Base-by-base conservation (phyloP, 2,797 vertebrate species). In the Melopsittacus undulatus region DNA sequence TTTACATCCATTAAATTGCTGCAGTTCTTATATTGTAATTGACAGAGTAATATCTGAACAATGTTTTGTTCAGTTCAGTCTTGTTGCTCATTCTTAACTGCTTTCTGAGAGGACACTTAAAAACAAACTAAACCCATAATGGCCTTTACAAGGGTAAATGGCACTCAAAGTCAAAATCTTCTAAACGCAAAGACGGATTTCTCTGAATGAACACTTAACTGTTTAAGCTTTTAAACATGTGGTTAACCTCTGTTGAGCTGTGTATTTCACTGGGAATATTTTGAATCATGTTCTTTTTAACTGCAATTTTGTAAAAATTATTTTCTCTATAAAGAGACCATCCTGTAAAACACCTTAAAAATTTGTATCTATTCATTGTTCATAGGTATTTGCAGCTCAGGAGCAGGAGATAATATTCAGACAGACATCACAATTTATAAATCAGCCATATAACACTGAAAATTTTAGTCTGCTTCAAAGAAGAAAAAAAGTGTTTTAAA, bases 61-160 rank as follows among this genome's bases (percentile, higher is more conserved):
- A 84, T 76, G 92, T 90, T 90, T 95, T 93, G 54, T 87, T 93
- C 18, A 34, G 17, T 88, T 6, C 22, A 61, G 15, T 87, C 51
- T 80, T 75, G 62, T 87, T 84, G 10, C 16, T 77, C 23, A 70
- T 62, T 94, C 64, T 84, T 77, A 78, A 23, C 34, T 91, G 24
- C 29, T 87, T 63, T 89, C 61, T 91, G 72, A 42, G 72, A 95
- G 93, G 78, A 52, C 0, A 68, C 67, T 89, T 89, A 36, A 77
- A 89, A 90, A 4, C 14, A 66, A 59, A 76, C n/a, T 66, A 89
- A 93, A 45, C 26, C 38, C 23, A 70, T 76, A 87, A 76, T 63
- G 21, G 7, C 4, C 17, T 75, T 17, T 89, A 61, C 66, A 83
- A 86, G 5, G 26, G 5, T 54, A 86, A 91, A 83, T 27, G 18